Conservation (phyloP, 2,113 vertebrate species). For the Trichechus manatus region DNA sequence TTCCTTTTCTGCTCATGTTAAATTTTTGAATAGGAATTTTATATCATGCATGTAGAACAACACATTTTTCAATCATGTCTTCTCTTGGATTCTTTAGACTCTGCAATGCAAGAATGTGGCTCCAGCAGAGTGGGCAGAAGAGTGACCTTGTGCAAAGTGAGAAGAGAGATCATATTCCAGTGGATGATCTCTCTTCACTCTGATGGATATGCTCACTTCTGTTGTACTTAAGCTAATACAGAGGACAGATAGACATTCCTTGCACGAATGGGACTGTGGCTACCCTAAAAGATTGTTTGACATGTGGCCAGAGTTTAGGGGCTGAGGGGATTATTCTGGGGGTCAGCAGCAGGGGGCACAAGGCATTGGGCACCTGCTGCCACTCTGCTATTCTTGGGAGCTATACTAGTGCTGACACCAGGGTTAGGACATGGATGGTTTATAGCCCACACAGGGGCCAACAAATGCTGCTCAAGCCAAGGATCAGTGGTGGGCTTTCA, state of each 20-base stretch:
- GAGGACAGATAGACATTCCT: neutral
- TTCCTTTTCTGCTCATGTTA: neutral
- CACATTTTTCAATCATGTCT: neutral
- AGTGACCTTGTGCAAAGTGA: neutral
- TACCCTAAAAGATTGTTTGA: neutral
- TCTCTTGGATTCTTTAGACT: neutral
- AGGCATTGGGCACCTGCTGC: accelerated
- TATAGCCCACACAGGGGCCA: neutral
- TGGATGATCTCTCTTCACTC: neutral
- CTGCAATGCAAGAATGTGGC: neutral
- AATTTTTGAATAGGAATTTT: neutral
- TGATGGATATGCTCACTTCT: neutral
- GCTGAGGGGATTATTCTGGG: neutral
- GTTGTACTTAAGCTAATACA: neutral
- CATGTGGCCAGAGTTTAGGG: neutral
- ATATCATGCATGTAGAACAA: neutral
- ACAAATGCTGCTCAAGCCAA: neutral
- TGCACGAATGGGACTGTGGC: neutral
- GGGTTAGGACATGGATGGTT: neutral
- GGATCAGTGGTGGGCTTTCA: neutral
- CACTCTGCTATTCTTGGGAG: neutral
- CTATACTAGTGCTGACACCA: neutral
- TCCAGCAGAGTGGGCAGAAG: neutral
- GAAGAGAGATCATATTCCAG: neutral
- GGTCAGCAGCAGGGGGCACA: neutral